Percentiles rank a stretch among this genome's conserved stretches.
These are phyloP conservation scores for Malthinus seriepunctatus DNA, from an alignment of 2,888 invertebrate genomes.

Conservation along the genomic window DNA sequence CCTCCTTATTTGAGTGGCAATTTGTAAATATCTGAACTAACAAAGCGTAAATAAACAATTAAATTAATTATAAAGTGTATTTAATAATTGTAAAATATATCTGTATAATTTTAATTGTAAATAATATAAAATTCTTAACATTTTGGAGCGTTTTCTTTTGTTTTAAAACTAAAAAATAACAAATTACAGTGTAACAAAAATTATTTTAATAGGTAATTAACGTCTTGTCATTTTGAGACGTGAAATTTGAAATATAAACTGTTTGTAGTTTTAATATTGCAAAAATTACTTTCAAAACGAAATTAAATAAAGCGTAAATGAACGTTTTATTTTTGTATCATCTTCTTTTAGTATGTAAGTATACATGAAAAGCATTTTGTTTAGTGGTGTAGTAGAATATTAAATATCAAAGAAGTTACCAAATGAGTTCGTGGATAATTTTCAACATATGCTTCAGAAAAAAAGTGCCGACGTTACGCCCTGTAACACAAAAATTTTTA, in stretches of 20 bases:
- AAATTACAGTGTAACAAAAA: not conserved
- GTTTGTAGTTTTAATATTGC: not conserved
- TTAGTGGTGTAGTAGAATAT: slow-evolving; percentile 27
- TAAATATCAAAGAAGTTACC: slow-evolving; percentile 34
- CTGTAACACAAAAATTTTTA: slow-evolving; percentile 21
- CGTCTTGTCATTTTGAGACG: too few relatives aligned
- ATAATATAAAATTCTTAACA: slow-evolving; percentile 37
- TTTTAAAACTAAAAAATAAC: not conserved
- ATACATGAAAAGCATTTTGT: slow-evolving; percentile 1
- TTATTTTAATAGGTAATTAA: slow-evolving; percentile 1
- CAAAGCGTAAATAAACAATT: not conserved
- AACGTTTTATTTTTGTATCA: slow-evolving; percentile 17
- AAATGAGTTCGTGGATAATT: slow-evolving; percentile 26
- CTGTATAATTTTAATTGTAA: slow-evolving; percentile 40
- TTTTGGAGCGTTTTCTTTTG: slow-evolving; percentile 11
- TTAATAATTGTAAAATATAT: slow-evolving; percentile 33
- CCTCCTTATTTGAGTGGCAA: too few relatives aligned
- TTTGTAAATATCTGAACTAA: too few relatives aligned
- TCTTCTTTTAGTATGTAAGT: not conserved
- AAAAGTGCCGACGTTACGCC: slow-evolving; percentile 35
- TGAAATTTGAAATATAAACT: not conserved
- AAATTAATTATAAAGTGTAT: slow-evolving; percentile 30
- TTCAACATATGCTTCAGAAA: slow-evolving; percentile 32
- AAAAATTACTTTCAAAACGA: slow-evolving; percentile 13
- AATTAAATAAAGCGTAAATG: slow-evolving; percentile 10